Base-by-base conservation (phyloP, 1,140 invertebrate species). In the Drosophila tristis region DNA sequence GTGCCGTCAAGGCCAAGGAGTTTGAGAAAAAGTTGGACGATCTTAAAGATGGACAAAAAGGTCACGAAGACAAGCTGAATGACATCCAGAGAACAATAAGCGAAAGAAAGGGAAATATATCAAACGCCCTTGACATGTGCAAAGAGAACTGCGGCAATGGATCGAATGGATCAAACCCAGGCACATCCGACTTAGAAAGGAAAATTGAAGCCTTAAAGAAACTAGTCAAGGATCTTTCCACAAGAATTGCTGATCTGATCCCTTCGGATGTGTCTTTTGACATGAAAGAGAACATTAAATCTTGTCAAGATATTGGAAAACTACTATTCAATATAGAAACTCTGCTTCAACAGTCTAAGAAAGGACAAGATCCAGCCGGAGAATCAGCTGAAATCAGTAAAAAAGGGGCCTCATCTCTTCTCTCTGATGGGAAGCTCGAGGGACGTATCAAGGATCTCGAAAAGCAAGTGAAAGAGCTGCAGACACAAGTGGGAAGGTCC, bases 21-120 rank as follows among this genome's bases (percentile, higher is more conserved):
- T 11, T 73, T 1, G 29, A 73, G 4, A 49, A 29, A 0, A 44
- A 76, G 11, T 16, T 80, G 0, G 42, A 64, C 4, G 39, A 73
- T 0, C 8, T 80, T 0, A 23, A 39, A 8, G 13, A 29, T 2
- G 61, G 55, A 3, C 73, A 66, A 62, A 45, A 48, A 2, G 39
- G 55, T 9, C 67, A 76, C 4, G 44, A 49, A 2, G 15, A 15
- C 11, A 39, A 11, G 8, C 0, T 8, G 7, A 5, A 13, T 61
- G 20, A 48, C 23, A 9, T 5, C 45, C 0, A 9, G 61, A 2
- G 9, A 25, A 20, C 29, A 29, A 6, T 42, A 31, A 11, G 9
- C 45, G 2, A 5, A 44, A 16, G 15, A 50, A 3, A n/a, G 15
- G 6, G 13, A 1, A 59, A 44, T 7, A 56, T 47, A 4, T 5